Percentiles rank a stretch among this genome's conserved stretches.
These are phyloP conservation scores for Aleiodes alternator DNA, from an alignment of 2,888 invertebrate species.

Conservation along the genomic window DNA sequence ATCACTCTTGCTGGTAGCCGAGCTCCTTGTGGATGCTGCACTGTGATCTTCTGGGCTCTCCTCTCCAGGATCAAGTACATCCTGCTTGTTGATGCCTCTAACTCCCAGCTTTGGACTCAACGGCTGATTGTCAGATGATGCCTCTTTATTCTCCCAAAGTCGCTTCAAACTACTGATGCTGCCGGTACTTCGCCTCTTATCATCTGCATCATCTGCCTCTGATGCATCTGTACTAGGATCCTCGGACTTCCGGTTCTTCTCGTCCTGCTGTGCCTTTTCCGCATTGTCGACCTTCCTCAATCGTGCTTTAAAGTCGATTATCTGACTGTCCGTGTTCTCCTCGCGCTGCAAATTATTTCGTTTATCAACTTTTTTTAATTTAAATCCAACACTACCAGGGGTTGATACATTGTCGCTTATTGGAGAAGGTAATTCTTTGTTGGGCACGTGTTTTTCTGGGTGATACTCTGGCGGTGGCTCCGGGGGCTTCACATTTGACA, in stretches of 20 bases:
- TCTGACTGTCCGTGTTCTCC: slow-evolving; percentile 78
- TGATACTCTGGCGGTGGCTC: slow-evolving; percentile 56
- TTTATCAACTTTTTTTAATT: slow-evolving; percentile 85
- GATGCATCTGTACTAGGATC: slow-evolving; percentile 62
- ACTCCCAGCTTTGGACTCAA: slow-evolving; percentile 80
- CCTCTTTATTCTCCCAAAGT: slow-evolving; percentile 91
- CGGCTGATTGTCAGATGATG: slow-evolving; percentile 77
- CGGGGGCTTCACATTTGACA: slow-evolving; percentile 56
- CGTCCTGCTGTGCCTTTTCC: slow-evolving; percentile 64
- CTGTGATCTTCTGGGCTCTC: slow-evolving; percentile 75
- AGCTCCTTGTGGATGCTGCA: slow-evolving; percentile 74
- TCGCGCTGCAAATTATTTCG: slow-evolving; percentile 78
- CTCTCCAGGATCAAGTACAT: slow-evolving; percentile 65
- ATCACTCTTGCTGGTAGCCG: slow-evolving; percentile 73
- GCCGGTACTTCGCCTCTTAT: slow-evolving; percentile 93
- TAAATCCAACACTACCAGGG: slow-evolving; percentile 66
- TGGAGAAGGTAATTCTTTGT: slow-evolving; percentile 61
- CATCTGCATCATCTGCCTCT: slow-evolving; percentile 83
- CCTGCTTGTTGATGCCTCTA: slow-evolving; percentile 60
- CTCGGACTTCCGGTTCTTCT: slow-evolving; percentile 62
- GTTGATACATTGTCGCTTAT: slow-evolving; percentile 61
- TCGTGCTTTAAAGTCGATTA: slow-evolving; percentile 90
- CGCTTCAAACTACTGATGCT: slow-evolving; percentile 95
- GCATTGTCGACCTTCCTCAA: slow-evolving; percentile 86
- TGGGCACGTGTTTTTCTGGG: slow-evolving; percentile 55